Evolutionary conservation across 92 coral and sea anemone species (phyloP).

Genomic region (Epizoanthus fatuus): DNA sequence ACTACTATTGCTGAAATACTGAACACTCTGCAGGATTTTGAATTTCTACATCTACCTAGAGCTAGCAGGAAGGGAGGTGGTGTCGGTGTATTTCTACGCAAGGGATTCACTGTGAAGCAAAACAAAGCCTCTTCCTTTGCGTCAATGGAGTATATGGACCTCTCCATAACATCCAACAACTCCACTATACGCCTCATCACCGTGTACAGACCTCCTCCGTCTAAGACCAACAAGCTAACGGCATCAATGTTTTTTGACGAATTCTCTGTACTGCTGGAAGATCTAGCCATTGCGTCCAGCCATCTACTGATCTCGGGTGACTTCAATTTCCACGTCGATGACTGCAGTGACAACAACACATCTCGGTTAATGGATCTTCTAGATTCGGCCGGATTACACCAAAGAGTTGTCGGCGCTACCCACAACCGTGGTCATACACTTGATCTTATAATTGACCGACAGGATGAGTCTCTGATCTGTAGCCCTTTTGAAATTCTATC

Average conservation of each 20-base stretch:
- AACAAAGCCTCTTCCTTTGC: constrained; percentile 18
- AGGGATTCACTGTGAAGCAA: constrained; percentile 33
- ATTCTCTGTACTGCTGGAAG: neutral
- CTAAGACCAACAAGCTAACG: neutral
- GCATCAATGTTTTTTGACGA: neutral
- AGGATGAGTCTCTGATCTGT: constrained; percentile 28
- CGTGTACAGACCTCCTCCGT: neutral
- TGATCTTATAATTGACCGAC: constrained; percentile 40
- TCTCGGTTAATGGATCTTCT: neutral
- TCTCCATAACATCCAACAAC: constrained; percentile 24
- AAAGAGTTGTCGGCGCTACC: constrained; percentile 1
- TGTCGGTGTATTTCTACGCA: constrained; percentile 32
- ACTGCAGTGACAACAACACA: neutral
- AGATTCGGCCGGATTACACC: neutral
- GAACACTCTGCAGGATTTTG: constrained; percentile 37
- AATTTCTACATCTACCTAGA: constrained; percentile 38
- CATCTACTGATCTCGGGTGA: constrained; percentile 8
- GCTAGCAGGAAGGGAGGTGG: constrained; percentile 28
- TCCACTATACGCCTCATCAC: constrained; percentile 9
- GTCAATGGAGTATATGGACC: constrained; percentile 43
- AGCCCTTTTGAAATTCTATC: constrained; percentile 10
- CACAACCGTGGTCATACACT: neutral
- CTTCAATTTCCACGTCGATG: constrained; percentile 1
- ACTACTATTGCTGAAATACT: neutral
- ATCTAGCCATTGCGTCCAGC: neutral